A percentile compares a stretch with the other conserved stretches of the same genome.
Evolutionary conservation across 2,888 invertebrate species (phyloP).

Genomic region (Bibio marci): DNA sequence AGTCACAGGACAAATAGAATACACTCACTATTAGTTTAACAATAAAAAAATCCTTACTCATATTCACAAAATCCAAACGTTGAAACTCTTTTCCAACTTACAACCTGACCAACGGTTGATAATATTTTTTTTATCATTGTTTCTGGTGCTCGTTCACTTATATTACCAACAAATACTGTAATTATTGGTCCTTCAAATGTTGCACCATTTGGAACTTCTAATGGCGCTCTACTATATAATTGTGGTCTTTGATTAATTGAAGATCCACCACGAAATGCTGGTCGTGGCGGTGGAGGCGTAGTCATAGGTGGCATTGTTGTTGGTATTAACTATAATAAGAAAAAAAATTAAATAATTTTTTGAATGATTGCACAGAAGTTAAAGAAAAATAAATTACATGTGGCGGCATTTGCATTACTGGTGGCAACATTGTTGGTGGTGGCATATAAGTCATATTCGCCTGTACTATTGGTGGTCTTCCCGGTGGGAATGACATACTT

Average conservation of each 20-base stretch:
- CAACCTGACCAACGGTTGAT: constrained; percentile 82
- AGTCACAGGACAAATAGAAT: no score
- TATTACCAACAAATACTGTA: constrained; percentile 93
- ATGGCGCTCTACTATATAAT: constrained; percentile 17
- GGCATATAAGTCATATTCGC: constrained; percentile 60
- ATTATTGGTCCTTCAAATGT: constrained; percentile 66
- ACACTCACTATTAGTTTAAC: no score
- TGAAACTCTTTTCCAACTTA: constrained; percentile 94
- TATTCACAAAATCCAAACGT: constrained; percentile 98
- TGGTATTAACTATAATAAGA: constrained; percentile 34
- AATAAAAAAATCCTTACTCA: constrained; percentile 32
- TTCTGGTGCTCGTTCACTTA: constrained; percentile 88
- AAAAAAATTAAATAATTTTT: constrained; percentile 9
- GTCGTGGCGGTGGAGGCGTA: constrained; percentile 27
- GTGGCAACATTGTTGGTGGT: constrained; percentile 51
- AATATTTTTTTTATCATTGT: constrained; percentile 85
- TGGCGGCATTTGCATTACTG: constrained; percentile 53
- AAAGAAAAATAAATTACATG: constrained; percentile 34
- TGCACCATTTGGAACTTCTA: background rate
- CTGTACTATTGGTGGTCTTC: constrained; percentile 56
- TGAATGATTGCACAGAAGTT: background rate
- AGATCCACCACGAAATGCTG: constrained; percentile 24
- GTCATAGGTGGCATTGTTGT: constrained; percentile 25
- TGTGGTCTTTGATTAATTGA: constrained; percentile 29
- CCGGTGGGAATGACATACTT: constrained; percentile 92